Base-by-base conservation (phyloP, 2,113 vertebrate species). In the Brienomyrus brachyistius region DNA sequence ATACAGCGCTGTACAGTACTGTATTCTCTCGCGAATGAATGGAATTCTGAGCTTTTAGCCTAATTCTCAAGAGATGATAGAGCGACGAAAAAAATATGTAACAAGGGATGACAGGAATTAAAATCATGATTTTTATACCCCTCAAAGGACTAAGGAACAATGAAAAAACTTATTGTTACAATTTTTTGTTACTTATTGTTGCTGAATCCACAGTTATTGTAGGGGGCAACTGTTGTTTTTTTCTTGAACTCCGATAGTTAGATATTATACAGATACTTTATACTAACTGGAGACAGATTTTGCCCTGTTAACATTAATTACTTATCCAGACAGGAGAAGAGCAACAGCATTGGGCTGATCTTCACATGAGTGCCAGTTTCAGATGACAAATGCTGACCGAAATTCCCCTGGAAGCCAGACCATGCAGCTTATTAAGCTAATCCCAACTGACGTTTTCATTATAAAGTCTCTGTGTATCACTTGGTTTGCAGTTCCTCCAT, bases 381-480 rank as follows among this genome's bases (percentile, higher is more conserved):
- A 50, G 83, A 47, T 51, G 45, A 86, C 83, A 51, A 86, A 50
- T 8, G 23, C 48, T 50, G n/a, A 27, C 62, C 9, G 27, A 86
- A 50, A 86, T n/a, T 85, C 82, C 82, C 43, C 82, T 48, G 40
- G 82, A n/a, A n/a, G 17, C 45, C 47, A 50, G 47, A 50, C 11
- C 23, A n/a, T 51, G 47, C 10, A 27, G 48, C 5, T 86, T 86
- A 86, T 86, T 50, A 86, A 48, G 3, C 2, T 48, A 48, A 86
- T 86, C 83, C 45, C 47, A 17, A n/a, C 83, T 86, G 83, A 23
- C 7, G 50, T 48, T 86, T 86, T 86, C 45, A 86, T 86, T 86
- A 86, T 7, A 86, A 80, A 86, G 45, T 86, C 45, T 50, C 23
- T 86, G 45, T 45, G 45, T 86, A 51, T 86, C n/a, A 48, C 45